A percentile compares a stretch with the other conserved stretches of the same genome.
Conservation (phyloP, 1,140 invertebrate species). For the Chymomyza costata region DNA sequence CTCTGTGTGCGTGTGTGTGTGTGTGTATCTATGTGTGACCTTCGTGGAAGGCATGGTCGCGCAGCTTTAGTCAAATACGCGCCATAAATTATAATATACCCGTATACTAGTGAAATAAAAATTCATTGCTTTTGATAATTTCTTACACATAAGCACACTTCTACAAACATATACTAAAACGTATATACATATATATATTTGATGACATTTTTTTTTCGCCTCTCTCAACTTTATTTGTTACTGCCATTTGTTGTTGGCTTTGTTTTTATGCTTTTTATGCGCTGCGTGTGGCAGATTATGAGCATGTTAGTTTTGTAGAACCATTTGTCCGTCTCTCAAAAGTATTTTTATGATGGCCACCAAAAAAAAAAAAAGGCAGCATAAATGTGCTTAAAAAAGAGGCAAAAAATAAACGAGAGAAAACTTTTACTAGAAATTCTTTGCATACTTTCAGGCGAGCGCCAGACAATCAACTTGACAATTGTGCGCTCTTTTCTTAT, state of each 20-base stretch:
- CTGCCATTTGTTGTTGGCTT: no score
- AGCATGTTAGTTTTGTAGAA: conserved; percentile 10
- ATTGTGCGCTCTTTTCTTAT: conserved; percentile 21
- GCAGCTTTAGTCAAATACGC: conserved; percentile 47
- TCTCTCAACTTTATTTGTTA: no score
- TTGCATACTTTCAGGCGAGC: conserved; percentile 21
- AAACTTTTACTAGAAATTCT: conserved; percentile 19
- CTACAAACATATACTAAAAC: conserved; percentile 18
- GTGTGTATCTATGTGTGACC: conserved; percentile 14
- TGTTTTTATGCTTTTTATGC: conserved; percentile 32
- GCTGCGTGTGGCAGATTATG: conserved; percentile 24
- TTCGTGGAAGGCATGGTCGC: conserved; percentile 16
- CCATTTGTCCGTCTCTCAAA: no score
- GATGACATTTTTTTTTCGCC: conserved; percentile 19
- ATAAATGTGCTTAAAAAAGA: no score
- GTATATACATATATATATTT: neutral
- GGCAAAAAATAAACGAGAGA: no score
- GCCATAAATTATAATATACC: conserved; percentile 64
- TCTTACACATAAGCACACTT: conserved; percentile 7
- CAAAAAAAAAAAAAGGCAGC: no score
- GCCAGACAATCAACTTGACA: conserved; percentile 4
- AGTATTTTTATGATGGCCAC: no score
- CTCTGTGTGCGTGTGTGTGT: no score
- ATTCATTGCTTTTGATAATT: conserved; percentile 61
- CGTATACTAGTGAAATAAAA: no score